Evolutionary conservation across 37 sponge, comb jelly and placozoan genomes (phyloP).

Genomic region (Aplysina aerophoba): DNA sequence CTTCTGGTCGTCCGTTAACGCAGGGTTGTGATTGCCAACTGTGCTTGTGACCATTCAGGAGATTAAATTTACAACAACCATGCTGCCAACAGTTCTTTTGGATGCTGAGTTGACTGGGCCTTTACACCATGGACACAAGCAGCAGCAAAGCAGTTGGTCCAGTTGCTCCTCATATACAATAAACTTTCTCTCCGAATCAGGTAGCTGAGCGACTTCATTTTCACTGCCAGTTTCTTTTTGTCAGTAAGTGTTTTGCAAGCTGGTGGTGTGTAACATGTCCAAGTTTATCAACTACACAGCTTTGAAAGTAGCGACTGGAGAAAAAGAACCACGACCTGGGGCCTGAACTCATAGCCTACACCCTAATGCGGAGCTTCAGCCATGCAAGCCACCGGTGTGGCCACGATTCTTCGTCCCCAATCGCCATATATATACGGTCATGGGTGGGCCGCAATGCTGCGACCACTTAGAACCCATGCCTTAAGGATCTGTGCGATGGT

Average conservation of each 20-base stretch:
- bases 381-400: no score
- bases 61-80: neutral
- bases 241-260: neutral
- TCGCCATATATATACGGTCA: no score
- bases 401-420: no score
- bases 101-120: slow-evolving; percentile 1
- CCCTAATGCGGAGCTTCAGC: no score
- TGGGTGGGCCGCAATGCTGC: no score
- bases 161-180: neutral
- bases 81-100: neutral
- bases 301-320: no score
- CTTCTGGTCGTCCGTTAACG: neutral
- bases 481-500: no score
- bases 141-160: neutral
- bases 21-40: neutral
- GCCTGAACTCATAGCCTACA: no score
- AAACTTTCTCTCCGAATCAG: neutral
- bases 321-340: no score
- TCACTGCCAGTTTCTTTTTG: neutral
- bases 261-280: no score
- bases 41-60: slow-evolving; percentile 6
- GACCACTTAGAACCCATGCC: no score
- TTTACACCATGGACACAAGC: neutral
- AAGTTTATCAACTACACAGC: no score
- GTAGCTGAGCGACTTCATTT: slow-evolving; percentile 1